Conservation (phyloP, 2,113 vertebrate genomes). For the Peromyscus maniculatus region DNA sequence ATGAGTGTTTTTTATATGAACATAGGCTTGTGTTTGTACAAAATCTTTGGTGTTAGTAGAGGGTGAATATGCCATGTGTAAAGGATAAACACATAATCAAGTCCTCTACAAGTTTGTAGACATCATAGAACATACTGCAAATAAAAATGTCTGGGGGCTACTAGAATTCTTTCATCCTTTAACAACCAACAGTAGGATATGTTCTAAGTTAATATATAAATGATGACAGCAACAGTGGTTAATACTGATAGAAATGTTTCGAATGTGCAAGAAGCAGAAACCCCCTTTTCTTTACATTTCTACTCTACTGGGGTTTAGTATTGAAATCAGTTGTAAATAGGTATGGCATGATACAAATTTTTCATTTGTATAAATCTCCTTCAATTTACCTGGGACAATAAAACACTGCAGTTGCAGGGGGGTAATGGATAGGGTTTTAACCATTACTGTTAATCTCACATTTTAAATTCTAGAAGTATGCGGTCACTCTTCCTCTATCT, state of each 20-base stretch:
- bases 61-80: slow-evolving; percentile 16
- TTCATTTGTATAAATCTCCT: background rate
- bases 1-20: background rate
- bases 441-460: background rate
- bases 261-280: background rate
- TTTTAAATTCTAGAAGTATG: background rate
- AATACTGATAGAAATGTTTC: slow-evolving; percentile 29
- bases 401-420: background rate
- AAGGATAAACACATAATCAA: background rate
- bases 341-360: background rate
- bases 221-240: slow-evolving; percentile 13
- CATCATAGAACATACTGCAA: background rate
- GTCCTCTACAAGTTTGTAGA: slow-evolving; percentile 42
- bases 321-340: background rate
- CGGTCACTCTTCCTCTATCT: background rate
- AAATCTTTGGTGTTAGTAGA: background rate
- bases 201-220: background rate
- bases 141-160: slow-evolving; percentile 31
- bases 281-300: background rate
- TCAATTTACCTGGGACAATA: background rate
- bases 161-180: slow-evolving; percentile 50
- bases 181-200: slow-evolving; percentile 32
- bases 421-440: background rate
- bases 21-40: background rate
- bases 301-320: slow-evolving; percentile 14